These are phyloP conservation scores for Drosophila sproati DNA, from an alignment of 1,140 invertebrate species.

Conservation along the genomic window DNA sequence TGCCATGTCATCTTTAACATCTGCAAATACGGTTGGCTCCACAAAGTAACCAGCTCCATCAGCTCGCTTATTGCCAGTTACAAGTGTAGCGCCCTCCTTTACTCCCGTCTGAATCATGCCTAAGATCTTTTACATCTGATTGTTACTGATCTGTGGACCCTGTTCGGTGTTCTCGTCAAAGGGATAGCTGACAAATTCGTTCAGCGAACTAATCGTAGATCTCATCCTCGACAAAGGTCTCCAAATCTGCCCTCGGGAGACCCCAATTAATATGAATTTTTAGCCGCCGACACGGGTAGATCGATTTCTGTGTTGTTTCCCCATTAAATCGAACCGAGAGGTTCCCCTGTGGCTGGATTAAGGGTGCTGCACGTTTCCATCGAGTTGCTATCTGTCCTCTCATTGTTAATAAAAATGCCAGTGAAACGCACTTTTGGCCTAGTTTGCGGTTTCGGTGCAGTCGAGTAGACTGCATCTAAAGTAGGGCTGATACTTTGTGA, in stretches of 20 bases:
- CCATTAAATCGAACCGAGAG: conserved; percentile 93
- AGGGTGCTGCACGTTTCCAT: conserved; percentile 95
- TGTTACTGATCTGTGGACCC: conserved; percentile 91
- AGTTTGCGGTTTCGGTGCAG: too few relatives aligned
- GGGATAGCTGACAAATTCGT: conserved; percentile 89
- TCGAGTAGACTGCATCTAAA: too few relatives aligned
- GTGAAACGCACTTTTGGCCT: neutral
- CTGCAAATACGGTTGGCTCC: conserved; percentile 92
- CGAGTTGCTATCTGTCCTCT: conserved; percentile 94
- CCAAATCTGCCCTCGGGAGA: too few relatives aligned
- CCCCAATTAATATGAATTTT: conserved; percentile 90
- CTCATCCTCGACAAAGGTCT: conserved; percentile 92
- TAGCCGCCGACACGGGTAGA: conserved; percentile 93
- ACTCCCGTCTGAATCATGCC: conserved; percentile 89
- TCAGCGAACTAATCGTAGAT: conserved; percentile 95
- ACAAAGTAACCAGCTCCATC: conserved; percentile 90
- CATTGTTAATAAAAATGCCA: conserved; percentile 99
- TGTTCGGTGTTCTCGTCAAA: conserved; percentile 89
- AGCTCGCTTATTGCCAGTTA: conserved; percentile 88
- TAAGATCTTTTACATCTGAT: conserved; percentile 89
- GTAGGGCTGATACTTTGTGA: too few relatives aligned
- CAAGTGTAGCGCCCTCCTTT: conserved; percentile 89
- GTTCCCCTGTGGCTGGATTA: conserved; percentile 94
- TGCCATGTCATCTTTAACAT: conserved; percentile 92
- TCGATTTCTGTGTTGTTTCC: conserved; percentile 93